Evolutionary conservation across 1,140 invertebrate genomes (phyloP).

Genomic region (Neodiprion pinetum): DNA sequence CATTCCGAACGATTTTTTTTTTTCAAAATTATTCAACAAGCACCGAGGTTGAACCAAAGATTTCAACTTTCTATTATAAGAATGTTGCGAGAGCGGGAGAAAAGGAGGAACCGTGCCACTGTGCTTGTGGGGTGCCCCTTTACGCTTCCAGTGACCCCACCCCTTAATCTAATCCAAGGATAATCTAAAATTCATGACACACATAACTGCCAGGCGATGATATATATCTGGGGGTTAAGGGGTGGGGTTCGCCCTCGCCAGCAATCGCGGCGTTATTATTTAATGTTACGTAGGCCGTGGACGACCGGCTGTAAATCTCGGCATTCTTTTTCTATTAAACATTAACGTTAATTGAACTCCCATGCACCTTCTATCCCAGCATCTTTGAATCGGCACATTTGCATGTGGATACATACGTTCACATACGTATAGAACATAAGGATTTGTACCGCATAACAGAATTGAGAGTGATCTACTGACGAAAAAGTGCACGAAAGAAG

Average conservation of each 20-base stretch:
- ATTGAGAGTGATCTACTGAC: too few species aligned
- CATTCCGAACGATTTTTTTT: too few species aligned
- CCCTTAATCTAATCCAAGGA: constrained; percentile 60
- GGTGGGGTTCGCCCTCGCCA: constrained; percentile 26
- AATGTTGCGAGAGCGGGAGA: too few species aligned
- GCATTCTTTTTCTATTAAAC: constrained; percentile 1
- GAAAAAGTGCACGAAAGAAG: too few species aligned
- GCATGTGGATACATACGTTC: too few species aligned
- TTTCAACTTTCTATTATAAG: too few species aligned
- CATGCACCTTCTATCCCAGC: background rate
- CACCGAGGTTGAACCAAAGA: too few species aligned
- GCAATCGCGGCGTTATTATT: constrained; percentile 28
- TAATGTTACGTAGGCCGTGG: constrained; percentile 17
- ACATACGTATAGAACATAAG: too few species aligned
- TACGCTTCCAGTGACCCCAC: constrained; percentile 26
- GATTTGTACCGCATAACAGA: too few species aligned
- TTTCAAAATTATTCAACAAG: too few species aligned
- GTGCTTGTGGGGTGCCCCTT: too few species aligned
- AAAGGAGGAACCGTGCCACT: too few species aligned
- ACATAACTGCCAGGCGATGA: constrained; percentile 61
- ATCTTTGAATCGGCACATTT: background rate
- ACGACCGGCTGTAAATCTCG: background rate
- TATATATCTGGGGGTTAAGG: constrained; percentile 54
- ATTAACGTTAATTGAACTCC: constrained; percentile 2
- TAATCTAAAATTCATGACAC: constrained; percentile 62